These are phyloP conservation scores for Microvelia longipes DNA, from an alignment of 1,140 invertebrate species.

Conservation along the genomic window DNA sequence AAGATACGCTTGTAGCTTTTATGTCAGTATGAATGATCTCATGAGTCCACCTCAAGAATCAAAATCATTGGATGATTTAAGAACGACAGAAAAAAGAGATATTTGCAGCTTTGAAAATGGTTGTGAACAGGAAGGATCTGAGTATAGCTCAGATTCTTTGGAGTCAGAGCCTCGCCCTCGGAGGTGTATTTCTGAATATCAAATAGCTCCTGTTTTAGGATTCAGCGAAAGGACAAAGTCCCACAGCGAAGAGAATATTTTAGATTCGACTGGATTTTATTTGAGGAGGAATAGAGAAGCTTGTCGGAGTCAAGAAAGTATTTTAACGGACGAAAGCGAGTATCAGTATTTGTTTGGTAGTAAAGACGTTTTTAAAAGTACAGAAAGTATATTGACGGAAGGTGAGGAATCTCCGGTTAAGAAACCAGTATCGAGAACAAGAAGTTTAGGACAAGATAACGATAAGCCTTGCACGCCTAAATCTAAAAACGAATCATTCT, in stretches of 20 bases:
- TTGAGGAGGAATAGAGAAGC: conserved; percentile 34
- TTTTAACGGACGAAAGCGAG: conserved; percentile 61
- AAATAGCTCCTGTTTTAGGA: conserved; percentile 32
- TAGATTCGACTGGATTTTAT: conserved; percentile 41
- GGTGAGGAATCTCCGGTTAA: conserved; percentile 34
- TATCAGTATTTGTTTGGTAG: conserved; percentile 31
- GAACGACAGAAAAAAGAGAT: conserved; percentile 14
- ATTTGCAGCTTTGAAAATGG: background rate
- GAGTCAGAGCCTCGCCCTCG: conserved; percentile 43
- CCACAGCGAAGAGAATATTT: conserved; percentile 55
- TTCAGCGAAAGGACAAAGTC: conserved; percentile 23
- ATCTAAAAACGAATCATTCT: conserved; percentile 22
- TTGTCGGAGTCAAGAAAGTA: conserved; percentile 59
- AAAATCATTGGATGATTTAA: conserved; percentile 19
- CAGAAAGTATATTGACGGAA: conserved; percentile 35
- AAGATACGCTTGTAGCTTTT: conserved; percentile 22
- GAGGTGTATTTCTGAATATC: conserved; percentile 56
- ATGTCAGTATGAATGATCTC: conserved; percentile 27
- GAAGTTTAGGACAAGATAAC: conserved; percentile 35
- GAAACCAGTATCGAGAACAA: conserved; percentile 32
- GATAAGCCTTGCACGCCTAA: conserved; percentile 22
- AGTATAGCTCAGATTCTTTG: conserved; percentile 58
- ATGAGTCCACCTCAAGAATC: conserved; percentile 7
- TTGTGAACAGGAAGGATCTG: conserved; percentile 24
- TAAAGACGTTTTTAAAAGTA: conserved; percentile 27